A percentile compares a stretch with the other conserved stretches of the same genome.
Evolutionary conservation across 2,113 vertebrate species (phyloP).

Genomic region (Catagonus wagneri): DNA sequence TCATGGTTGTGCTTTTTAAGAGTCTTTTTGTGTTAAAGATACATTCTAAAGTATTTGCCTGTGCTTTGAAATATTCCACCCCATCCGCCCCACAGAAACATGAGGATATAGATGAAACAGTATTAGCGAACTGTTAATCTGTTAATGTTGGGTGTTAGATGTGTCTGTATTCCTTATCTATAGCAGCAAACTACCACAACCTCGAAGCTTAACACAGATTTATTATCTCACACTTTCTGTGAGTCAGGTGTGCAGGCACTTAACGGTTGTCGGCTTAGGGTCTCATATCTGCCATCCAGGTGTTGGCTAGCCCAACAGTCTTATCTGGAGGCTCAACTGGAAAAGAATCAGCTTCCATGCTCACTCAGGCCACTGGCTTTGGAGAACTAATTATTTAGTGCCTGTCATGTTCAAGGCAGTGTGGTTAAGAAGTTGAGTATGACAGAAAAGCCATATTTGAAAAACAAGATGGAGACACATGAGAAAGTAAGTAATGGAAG

Average conservation of each 20-base stretch:
- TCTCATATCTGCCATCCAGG: not conserved
- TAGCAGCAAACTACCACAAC: not conserved
- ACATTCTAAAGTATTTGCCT: not conserved
- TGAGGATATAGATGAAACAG: not conserved
- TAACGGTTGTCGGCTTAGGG: not conserved
- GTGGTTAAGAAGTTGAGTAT: not conserved
- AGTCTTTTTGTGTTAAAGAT: constrained; percentile 24
- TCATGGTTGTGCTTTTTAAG: not conserved
- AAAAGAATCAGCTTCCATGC: not conserved
- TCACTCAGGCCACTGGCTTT: not conserved
- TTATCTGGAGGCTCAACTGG: not conserved
- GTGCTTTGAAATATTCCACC: not conserved
- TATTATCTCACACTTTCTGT: not conserved
- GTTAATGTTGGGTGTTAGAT: not conserved
- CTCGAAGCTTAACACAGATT: not conserved
- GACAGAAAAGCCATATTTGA: not conserved
- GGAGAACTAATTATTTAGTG: not conserved
- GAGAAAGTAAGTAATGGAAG: not conserved
- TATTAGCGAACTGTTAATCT: not conserved
- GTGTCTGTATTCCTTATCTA: not conserved
- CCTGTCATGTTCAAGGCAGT: not conserved
- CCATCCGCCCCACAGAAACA: not conserved
- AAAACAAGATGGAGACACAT: not conserved
- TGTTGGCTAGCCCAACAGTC: not conserved
- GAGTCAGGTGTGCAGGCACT: not conserved